phyloP scores from a whole-genome alignment of 2,113 vertebrate genomes.

The Crotophaga sulcirostris region DNA sequence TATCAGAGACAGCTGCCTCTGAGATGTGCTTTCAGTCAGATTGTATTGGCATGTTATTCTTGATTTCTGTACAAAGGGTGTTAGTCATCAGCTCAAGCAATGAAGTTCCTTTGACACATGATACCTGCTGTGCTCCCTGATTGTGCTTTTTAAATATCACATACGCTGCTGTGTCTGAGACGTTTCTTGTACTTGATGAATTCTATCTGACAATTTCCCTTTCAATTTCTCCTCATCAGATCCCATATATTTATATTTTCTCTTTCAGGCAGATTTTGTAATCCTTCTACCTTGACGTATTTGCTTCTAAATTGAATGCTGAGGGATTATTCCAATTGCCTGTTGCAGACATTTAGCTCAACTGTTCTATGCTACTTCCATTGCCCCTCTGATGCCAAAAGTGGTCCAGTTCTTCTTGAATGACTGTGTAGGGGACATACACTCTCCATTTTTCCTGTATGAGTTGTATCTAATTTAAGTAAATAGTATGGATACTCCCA shows the following conservation, averaged over 20 bases:
- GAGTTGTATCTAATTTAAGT: neutral
- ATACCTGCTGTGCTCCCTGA: neutral
- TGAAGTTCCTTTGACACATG: neutral
- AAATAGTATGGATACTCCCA: neutral
- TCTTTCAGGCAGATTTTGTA: neutral
- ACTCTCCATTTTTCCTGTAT: neutral
- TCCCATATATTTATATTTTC: neutral
- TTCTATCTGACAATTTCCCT: neutral
- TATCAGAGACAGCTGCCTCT: neutral
- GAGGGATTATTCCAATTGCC: neutral
- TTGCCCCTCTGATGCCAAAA: neutral
- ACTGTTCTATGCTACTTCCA: neutral
- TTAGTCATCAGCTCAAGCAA: neutral
- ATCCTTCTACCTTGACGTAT: neutral
- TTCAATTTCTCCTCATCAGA: neutral
- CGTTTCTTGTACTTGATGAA: neutral
- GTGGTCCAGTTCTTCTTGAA: neutral
- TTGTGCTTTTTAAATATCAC: neutral
- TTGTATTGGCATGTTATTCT: fast-evolving
- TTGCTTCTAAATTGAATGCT: neutral
- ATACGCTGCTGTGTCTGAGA: neutral
- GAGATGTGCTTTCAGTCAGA: neutral
- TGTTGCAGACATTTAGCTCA: neutral
- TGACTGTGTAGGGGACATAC: neutral
- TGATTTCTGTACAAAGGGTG: neutral